Conservation (phyloP, 2,113 vertebrate genomes). For the Calyptomena viridis region DNA sequence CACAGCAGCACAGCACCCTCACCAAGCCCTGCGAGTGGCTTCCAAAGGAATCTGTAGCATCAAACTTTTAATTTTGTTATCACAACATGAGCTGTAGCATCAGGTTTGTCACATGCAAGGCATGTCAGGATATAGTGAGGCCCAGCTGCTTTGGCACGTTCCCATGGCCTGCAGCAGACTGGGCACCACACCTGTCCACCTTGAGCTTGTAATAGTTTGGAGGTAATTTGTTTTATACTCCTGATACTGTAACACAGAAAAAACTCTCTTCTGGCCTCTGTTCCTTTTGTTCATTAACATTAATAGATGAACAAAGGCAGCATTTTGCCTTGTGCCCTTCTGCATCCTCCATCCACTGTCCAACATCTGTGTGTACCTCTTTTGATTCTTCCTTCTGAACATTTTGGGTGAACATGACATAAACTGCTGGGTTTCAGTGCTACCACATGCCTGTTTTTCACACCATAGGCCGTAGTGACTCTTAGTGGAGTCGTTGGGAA, state of each 20-base stretch:
- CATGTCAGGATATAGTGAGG: neutral
- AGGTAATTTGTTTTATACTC: neutral
- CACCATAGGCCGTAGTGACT: neutral
- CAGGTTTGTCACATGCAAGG: neutral
- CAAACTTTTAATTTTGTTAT: neutral
- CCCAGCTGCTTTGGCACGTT: neutral
- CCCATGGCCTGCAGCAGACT: neutral
- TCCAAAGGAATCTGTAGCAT: neutral
- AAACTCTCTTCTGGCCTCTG: neutral
- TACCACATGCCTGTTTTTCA: neutral
- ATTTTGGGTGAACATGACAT: neutral
- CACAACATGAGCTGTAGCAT: neutral
- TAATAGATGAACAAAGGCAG: neutral
- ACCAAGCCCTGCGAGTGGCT: neutral
- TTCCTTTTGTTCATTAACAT: neutral
- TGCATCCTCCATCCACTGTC: neutral
- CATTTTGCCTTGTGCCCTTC: neutral
- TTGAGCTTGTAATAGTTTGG: neutral
- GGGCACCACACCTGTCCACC: neutral
- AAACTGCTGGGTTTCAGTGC: neutral
- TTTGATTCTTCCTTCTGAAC: neutral
- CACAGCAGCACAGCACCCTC: neutral
- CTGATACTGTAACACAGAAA: neutral
- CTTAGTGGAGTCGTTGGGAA: neutral
- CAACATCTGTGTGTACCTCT: neutral